Evolutionary conservation across 2,113 vertebrate species (phyloP).

Genomic region (Muntiacus muntjak): DNA sequence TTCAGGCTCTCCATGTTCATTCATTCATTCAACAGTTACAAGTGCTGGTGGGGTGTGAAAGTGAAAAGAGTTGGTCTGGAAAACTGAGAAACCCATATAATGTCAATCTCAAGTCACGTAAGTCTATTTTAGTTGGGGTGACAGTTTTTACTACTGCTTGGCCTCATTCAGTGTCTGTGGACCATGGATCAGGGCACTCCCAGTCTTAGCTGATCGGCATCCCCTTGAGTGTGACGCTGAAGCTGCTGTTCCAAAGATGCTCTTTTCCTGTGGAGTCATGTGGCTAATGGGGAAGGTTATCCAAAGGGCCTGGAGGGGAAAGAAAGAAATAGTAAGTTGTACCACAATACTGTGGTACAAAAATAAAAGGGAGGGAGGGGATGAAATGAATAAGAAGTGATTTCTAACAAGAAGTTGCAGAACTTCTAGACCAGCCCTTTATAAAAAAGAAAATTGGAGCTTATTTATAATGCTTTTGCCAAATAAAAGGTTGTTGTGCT

Average conservation of each 20-base stretch:
- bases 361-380: background rate
- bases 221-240: background rate
- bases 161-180: background rate
- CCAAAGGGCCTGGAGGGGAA: background rate
- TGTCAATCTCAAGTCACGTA: background rate
- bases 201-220: too few species aligned
- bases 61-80: background rate
- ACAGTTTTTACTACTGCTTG: background rate
- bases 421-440: background rate
- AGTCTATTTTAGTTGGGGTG: background rate
- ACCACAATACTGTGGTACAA: background rate
- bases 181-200: fast-evolving
- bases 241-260: too few species aligned
- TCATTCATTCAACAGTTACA: background rate
- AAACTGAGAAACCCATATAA: background rate
- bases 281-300: background rate
- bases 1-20: background rate
- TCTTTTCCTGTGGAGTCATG: background rate
- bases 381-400: background rate
- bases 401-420: background rate
- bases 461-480: background rate
- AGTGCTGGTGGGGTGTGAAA: too few species aligned
- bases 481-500: background rate
- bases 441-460: background rate
- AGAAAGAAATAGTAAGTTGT: background rate